phyloP scores from a whole-genome alignment of 2,888 invertebrate species.

The Chouioia cunea region DNA sequence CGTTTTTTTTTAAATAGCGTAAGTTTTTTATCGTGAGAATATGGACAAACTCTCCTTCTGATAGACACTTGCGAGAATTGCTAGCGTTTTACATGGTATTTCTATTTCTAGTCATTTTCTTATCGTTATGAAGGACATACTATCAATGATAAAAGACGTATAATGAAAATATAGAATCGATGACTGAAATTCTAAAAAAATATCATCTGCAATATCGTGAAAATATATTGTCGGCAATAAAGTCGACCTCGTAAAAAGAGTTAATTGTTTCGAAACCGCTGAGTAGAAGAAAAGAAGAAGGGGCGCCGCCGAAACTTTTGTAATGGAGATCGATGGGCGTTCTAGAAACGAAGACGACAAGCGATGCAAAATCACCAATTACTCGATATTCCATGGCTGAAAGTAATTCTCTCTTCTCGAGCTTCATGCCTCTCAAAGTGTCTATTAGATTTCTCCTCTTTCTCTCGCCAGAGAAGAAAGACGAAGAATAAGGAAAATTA shows the following conservation, averaged over 20 bases:
- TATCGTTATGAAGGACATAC: no score
- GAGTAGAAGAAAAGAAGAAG: background rate
- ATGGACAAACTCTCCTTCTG: constrained; percentile 16
- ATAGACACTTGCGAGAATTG: constrained; percentile 34
- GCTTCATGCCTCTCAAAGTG: constrained; percentile 36
- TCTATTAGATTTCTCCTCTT: constrained; percentile 45
- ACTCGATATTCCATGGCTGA: constrained; percentile 2
- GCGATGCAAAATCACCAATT: constrained; percentile 43
- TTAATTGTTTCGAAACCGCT: background rate
- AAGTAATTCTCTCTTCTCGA: constrained; percentile 41
- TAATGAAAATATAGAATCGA: no score
- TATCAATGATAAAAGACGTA: no score
- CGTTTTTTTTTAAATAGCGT: constrained; percentile 7
- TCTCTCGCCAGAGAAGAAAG: background rate
- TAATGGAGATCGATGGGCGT: constrained; percentile 39
- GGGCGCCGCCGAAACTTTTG: constrained; percentile 16
- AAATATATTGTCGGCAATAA: no score
- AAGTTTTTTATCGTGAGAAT: constrained; percentile 44
- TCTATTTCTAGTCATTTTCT: no score
- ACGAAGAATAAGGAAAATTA: constrained; percentile 5
- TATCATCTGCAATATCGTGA: no score
- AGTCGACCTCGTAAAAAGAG: no score
- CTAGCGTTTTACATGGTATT: background rate
- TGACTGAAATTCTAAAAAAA: no score
- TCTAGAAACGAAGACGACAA: constrained; percentile 13